Conservation (phyloP, 2,888 invertebrate genomes). For the Stenodera caucasica region DNA sequence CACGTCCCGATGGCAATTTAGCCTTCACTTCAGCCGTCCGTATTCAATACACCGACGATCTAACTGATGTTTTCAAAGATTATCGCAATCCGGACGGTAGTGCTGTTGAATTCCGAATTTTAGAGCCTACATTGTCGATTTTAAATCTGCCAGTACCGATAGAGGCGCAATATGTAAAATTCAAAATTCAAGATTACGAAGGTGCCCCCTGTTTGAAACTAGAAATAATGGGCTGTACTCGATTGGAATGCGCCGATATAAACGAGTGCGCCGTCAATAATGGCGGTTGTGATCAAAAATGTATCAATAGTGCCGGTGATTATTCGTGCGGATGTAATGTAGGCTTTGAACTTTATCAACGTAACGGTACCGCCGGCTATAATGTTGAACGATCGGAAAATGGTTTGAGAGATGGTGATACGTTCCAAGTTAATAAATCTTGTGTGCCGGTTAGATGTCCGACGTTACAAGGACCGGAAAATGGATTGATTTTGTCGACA, state of each 20-base stretch:
- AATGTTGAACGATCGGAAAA: constrained; percentile 78
- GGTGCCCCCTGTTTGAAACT: constrained; percentile 87
- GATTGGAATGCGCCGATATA: constrained; percentile 84
- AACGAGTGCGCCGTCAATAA: constrained; percentile 86
- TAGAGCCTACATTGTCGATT: constrained; percentile 88
- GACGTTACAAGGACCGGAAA: constrained; percentile 73
- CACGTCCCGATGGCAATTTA: constrained; percentile 76
- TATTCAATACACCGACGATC: constrained; percentile 83
- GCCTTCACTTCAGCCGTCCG: constrained; percentile 91
- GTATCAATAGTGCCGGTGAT: constrained; percentile 86
- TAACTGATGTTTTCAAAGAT: constrained; percentile 87
- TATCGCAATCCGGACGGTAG: constrained; percentile 92
- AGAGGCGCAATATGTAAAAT: constrained; percentile 84
- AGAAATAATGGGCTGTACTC: constrained; percentile 90
- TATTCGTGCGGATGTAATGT: constrained; percentile 87
- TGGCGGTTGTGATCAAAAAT: constrained; percentile 93
- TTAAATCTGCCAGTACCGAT: constrained; percentile 88
- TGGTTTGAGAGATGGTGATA: constrained; percentile 86
- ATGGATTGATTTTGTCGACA: constrained; percentile 81
- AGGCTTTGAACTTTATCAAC: constrained; percentile 85
- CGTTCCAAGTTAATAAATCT: constrained; percentile 86
- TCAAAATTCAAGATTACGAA: constrained; percentile 84
- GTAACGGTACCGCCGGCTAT: constrained; percentile 90
- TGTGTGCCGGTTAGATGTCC: constrained; percentile 95
- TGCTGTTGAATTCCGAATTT: constrained; percentile 87